Evolutionary conservation across 2,888 invertebrate species (phyloP), one percentile per base, ranked within the genome.

Genomic region (Caenorhabditis doughertyi): DNA sequence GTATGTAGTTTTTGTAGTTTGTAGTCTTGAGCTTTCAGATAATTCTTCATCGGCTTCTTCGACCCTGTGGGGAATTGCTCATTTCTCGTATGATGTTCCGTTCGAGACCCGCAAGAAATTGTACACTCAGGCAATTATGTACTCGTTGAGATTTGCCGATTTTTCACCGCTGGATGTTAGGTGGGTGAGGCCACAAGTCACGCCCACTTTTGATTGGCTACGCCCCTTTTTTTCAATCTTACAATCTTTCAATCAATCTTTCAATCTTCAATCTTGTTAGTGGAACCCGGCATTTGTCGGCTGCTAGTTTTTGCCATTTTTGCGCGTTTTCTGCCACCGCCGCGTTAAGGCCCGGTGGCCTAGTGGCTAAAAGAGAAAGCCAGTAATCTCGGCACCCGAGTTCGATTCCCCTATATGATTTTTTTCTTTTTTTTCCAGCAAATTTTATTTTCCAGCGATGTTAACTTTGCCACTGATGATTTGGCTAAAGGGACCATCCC

Each of bases 11-110:
- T 42, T 42, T 42, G 42, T 32, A 32, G 32, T 8, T 47, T n/a
- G 27, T 64, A 29, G 5, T 47, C 18, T 25, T 25, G 16, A 16
- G 11, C 3, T 35, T 74, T 29, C 56, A 79, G 85, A 73, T 8
- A 81, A 85, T 21, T 68, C 85, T 11, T 51, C 65, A 11, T 71
- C 79, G 8, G 77, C 73, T 0, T 74, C 88, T 0, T 86, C 86
- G 1, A 49, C 84, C 5, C 74, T 89, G 2, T 89, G 88, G 87
- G 89, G 89, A 51, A 86, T 89, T 35, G 89, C 87, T 29, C 89
- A 89, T 65, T 87, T 89, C 56, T 70, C 76, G 0, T 71, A 84
- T 35, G 80, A 80, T 11, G 68, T 84, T 39, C 68, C 81, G 2
- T 82, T 81, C 9, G 77, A 84, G 29, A 77, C 83, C 7, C 67